A percentile compares a stretch with the other conserved stretches of the same genome.
Conservation (phyloP, 2,888 invertebrate genomes). For the Melanchra persicariae region DNA sequence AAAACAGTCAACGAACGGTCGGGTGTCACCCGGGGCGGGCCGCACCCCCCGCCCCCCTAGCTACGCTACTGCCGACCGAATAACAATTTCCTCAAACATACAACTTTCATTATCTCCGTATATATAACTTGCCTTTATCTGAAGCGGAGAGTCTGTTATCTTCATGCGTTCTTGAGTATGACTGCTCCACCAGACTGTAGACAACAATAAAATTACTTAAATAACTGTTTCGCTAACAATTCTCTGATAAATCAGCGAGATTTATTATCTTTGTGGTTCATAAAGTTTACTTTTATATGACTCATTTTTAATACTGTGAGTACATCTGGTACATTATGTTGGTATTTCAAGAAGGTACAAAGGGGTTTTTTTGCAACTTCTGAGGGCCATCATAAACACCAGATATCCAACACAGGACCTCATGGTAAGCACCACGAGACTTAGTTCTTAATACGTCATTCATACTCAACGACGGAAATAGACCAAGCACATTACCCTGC, state of each 20-base stretch:
- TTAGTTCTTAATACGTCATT: neutral
- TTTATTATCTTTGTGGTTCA: neutral
- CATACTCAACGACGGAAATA: neutral
- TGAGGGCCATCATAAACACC: no score
- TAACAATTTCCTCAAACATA: no score
- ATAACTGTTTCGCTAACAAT: neutral
- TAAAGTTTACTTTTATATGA: neutral
- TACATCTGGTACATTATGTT: no score
- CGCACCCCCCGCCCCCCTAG: no score
- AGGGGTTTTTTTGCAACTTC: no score
- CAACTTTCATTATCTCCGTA: neutral
- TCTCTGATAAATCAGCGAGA: slow-evolving; percentile 2
- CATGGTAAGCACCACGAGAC: no score
- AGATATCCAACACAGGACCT: no score
- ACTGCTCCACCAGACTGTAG: slow-evolving; percentile 27
- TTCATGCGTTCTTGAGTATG: slow-evolving; percentile 27
- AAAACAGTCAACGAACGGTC: no score
- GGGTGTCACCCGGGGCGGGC: no score
- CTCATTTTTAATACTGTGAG: no score
- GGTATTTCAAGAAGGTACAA: no score
- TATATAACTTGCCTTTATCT: slow-evolving; percentile 41
- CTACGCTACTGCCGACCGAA: no score
- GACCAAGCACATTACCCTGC: neutral
- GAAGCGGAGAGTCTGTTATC: slow-evolving; percentile 2
- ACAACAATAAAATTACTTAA: slow-evolving; percentile 27